Evolutionary conservation across 2,113 vertebrate genomes (phyloP).

Genomic region (Vicugna pacos): DNA sequence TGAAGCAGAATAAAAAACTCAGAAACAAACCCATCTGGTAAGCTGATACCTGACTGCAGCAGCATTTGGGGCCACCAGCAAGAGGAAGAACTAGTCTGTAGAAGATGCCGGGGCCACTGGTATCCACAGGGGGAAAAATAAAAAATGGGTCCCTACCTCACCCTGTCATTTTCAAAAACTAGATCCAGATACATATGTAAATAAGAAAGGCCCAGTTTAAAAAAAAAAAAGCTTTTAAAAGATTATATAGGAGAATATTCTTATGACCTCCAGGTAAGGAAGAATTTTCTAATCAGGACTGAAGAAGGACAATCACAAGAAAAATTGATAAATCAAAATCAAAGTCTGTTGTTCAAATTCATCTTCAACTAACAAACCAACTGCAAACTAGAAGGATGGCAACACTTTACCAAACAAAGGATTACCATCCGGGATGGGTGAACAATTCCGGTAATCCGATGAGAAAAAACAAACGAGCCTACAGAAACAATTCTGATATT

Average conservation of each 20-base stretch:
- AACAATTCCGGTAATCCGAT: not conserved
- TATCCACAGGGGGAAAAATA: not conserved
- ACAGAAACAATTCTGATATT: not conserved
- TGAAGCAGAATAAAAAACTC: not conserved
- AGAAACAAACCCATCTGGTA: not conserved
- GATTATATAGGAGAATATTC: not conserved
- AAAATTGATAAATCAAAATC: not conserved
- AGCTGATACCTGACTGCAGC: not conserved
- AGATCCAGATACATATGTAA: not conserved
- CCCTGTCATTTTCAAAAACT: not conserved
- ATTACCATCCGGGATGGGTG: not conserved
- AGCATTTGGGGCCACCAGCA: not conserved
- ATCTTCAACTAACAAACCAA: not conserved
- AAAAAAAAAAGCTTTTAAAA: not conserved
- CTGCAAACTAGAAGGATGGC: not conserved
- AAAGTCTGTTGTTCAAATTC: not conserved
- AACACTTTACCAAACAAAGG: not conserved
- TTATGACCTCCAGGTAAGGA: not conserved
- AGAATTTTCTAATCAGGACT: not conserved
- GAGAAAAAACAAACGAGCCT: not conserved
- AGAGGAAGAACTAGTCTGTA: rapidly evolving
- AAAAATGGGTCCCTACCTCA: not conserved
- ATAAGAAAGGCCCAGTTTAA: not conserved
- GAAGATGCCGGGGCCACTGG: not conserved
- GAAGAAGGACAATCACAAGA: not conserved